Evolutionary conservation across 2,797 vertebrate species (phyloP), one percentile per base, ranked within the genome.

Genomic region (Coranthus polyacanthus): DNA sequence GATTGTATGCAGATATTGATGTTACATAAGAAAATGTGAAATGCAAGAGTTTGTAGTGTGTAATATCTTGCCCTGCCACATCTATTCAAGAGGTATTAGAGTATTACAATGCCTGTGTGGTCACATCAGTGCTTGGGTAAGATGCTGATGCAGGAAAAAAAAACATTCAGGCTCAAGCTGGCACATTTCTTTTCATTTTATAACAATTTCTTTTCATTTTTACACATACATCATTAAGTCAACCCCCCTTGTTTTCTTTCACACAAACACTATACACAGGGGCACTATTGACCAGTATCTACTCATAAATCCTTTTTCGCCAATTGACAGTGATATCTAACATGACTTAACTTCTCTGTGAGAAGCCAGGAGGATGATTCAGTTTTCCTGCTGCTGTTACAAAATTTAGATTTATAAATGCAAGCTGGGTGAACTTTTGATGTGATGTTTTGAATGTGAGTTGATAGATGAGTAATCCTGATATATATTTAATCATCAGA

Each of bases 11-110:
- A 87, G 83, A 87, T 84, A 86, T 90, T 71, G 68, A 83, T 70
- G 89, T 93, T 93, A 89, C 61, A 39, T 90, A 93, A 94, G 81
- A 43, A 82, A 84, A 86, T 68, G 47, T 41, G 69, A 83, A 84
- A 84, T 64, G 47, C 72, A 62, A 72, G 75, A 59, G 53, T 74
- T 84, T 68, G 49, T 32, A 61, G 57, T 24, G 78, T 72, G 71
- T 53, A 56, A 60, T 65, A 61, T 72, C 68, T 75, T 58, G 41
- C 50, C 26, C 47, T 38, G 43, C 39, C 36, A 37, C n/a, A 24
- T 71, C 56, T 50, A 43, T 67, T 76, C 61, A 44, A 44, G 38
- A n/a, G 60, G 68, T 26, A 20, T 65, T 54, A 46, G 71, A 38
- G 37, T 4, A 20, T 55, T 22, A 44, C 32, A 54, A 24, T 2